A percentile compares a stretch with the other conserved stretches of the same genome.
phyloP scores from a whole-genome alignment of 2,113 vertebrate genomes.

The Serinus canaria region DNA sequence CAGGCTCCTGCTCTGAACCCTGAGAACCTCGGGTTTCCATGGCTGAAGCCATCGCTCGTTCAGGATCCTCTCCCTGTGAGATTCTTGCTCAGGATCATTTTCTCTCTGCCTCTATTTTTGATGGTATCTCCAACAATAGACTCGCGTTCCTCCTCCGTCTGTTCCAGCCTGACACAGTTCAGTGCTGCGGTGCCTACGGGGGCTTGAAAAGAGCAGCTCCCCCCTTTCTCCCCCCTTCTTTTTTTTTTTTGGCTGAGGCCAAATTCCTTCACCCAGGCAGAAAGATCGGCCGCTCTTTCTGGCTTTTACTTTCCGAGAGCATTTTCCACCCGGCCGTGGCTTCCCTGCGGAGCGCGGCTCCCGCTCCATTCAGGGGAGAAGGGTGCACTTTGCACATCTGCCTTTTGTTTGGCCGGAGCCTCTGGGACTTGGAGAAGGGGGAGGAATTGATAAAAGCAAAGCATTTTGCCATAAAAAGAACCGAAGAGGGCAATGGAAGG shows the following conservation, averaged over 20 bases:
- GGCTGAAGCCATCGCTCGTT: fast-evolving
- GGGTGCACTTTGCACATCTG: slow-evolving; percentile 56
- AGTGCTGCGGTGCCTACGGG: slow-evolving; percentile 49
- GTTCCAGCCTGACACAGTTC: slow-evolving; percentile 5
- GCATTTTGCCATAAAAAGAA: slow-evolving; percentile 79
- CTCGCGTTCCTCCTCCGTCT: background rate
- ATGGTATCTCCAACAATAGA: background rate
- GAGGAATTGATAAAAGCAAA: slow-evolving; percentile 75
- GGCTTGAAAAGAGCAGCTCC: slow-evolving; percentile 66
- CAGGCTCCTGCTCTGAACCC: background rate
- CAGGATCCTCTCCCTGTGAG: background rate
- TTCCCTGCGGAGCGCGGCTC: slow-evolving; percentile 27
- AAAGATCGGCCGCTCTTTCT: background rate
- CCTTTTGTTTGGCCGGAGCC: slow-evolving; percentile 71
- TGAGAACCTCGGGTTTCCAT: background rate
- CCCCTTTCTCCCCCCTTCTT: fast-evolving
- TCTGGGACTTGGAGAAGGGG: slow-evolving; percentile 69
- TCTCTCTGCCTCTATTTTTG: background rate
- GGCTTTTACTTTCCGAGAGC: slow-evolving; percentile 17
- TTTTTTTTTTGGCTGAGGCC: background rate
- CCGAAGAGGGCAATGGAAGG: slow-evolving; percentile 78
- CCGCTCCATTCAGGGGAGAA: slow-evolving; percentile 47
- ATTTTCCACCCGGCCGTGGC: background rate
- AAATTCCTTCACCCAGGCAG: slow-evolving; percentile 68
- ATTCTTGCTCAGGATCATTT: background rate